Percentiles rank a stretch among this genome's conserved stretches.
These are phyloP conservation scores for Anastrepha obliqua DNA, from an alignment of 1,140 invertebrate genomes.

Conservation along the genomic window DNA sequence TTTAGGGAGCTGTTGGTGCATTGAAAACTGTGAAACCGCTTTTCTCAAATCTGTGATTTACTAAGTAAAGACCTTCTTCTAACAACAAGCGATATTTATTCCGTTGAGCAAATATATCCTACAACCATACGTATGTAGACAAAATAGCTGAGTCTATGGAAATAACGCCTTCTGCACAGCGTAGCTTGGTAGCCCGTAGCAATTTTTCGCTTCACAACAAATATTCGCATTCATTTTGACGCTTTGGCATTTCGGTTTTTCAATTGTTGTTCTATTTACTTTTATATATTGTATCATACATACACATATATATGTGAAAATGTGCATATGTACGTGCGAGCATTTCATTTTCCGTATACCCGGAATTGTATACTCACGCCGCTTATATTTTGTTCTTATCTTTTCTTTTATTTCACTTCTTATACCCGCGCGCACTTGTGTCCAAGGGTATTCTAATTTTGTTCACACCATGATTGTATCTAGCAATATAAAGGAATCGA, in stretches of 20 bases:
- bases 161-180: neutral
- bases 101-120: neutral
- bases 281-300: no score
- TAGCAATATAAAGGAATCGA: no score
- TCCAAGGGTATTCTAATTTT: no score
- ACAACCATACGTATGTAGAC: neutral
- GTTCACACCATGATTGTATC: no score
- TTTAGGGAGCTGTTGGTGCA: no score
- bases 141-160: neutral
- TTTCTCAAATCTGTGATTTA: no score
- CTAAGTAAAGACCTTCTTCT: no score
- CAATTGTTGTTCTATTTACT: neutral
- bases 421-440: no score
- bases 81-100: neutral
- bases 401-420: neutral
- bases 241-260: slow-evolving; percentile 37
- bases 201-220: slow-evolving; percentile 48
- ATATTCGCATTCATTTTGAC: slow-evolving; percentile 52
- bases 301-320: neutral
- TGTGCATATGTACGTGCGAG: slow-evolving; percentile 15
- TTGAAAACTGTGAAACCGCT: no score
- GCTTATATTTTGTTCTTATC: neutral
- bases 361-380: no score
- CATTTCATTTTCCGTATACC: neutral
- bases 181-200: slow-evolving; percentile 16